Conservation (phyloP, 2,888 invertebrate species). For the Ophion ventricosus region DNA sequence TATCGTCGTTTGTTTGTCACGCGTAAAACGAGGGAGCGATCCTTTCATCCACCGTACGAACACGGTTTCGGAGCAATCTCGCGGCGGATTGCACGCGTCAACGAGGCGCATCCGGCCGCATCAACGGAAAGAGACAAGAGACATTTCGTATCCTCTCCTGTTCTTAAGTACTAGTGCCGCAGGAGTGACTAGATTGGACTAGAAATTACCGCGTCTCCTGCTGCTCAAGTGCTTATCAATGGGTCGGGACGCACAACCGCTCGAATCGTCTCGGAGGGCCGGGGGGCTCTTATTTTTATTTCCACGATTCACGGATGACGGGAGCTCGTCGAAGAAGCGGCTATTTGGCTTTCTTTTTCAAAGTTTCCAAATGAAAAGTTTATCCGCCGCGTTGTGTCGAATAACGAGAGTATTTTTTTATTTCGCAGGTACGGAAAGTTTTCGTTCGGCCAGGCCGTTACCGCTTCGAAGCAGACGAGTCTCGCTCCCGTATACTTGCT, state of each 20-base stretch:
- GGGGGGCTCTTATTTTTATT: no score
- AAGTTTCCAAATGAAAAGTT: no score
- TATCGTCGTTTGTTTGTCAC: background rate
- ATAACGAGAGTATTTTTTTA: background rate
- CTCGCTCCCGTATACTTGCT: no score
- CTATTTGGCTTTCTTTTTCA: no score
- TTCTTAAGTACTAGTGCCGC: constrained; percentile 97
- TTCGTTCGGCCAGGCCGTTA: background rate
- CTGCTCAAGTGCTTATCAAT: constrained; percentile 97
- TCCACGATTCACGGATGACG: background rate
- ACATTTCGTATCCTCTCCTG: constrained; percentile 85
- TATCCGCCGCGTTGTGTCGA: background rate
- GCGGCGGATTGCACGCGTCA: constrained; percentile 7
- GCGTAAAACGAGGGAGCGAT: background rate
- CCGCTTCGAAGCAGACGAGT: background rate
- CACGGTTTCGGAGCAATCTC: constrained; percentile 52
- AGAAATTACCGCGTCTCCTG: constrained; percentile 88
- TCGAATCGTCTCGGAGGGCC: background rate
- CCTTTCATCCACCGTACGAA: background rate
- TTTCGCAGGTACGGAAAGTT: background rate
- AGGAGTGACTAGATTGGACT: constrained; percentile 88
- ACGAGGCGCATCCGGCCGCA: constrained; percentile 25
- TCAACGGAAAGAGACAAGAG: background rate
- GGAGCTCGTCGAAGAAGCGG: no score
- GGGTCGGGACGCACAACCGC: constrained; percentile 83